phyloP scores from a whole-genome alignment of 2,113 vertebrate genomes.

The Pagrus major region DNA sequence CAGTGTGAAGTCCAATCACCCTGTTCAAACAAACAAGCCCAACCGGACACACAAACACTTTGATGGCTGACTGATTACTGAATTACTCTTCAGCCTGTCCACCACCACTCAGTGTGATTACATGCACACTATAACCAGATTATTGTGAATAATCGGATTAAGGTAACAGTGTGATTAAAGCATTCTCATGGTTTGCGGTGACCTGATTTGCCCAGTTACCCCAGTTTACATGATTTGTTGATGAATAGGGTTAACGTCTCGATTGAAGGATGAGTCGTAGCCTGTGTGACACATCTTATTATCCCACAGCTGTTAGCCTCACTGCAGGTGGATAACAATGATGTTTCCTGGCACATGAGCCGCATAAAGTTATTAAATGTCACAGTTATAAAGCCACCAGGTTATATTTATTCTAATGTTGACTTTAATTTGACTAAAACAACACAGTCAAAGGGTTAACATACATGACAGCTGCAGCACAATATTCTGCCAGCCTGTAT shows the following conservation, averaged over 20 bases:
- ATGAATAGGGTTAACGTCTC: conserved; percentile 14
- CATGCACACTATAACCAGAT: conserved; percentile 45
- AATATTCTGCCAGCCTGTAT: not conserved
- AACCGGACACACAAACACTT: conserved; percentile 65
- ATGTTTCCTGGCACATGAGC: not conserved
- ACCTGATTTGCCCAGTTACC: not conserved
- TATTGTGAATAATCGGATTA: conserved; percentile 37
- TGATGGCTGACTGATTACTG: conserved; percentile 69
- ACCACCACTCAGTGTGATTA: conserved; percentile 17
- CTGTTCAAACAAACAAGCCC: conserved; percentile 73
- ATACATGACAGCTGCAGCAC: not conserved
- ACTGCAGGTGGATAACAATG: not conserved
- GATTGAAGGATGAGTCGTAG: not conserved
- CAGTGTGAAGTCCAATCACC: conserved; percentile 75
- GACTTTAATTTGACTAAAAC: not conserved
- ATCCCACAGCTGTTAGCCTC: not conserved
- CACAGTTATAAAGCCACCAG: not conserved
- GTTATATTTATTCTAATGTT: not conserved
- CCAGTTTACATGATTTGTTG: conserved; percentile 21
- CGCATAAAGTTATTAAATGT: not conserved
- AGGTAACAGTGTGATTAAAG: conserved; percentile 48
- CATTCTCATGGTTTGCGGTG: conserved; percentile 23
- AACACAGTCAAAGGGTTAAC: not conserved
- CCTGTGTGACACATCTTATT: not conserved
- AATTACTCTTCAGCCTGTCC: conserved; percentile 43